Conservation (phyloP, 2,113 vertebrate genomes). For the Dinomys branickii region DNA sequence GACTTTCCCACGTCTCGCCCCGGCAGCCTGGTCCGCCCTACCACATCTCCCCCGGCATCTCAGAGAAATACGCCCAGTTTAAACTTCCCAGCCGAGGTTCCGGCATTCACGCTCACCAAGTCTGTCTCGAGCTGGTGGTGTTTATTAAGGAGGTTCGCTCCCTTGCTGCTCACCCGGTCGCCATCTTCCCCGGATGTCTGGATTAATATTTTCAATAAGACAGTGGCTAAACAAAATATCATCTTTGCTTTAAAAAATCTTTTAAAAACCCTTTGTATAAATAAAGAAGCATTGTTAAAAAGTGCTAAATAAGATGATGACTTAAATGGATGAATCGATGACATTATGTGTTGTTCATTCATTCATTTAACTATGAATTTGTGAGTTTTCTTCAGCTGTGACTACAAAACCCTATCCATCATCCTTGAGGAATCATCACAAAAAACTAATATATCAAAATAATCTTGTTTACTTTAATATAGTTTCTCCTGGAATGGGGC, state of each 20-base stretch:
- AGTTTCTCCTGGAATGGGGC: neutral
- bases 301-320: neutral
- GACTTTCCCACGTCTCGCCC: too few relatives aligned
- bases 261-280: slow-evolving; percentile 1
- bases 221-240: neutral
- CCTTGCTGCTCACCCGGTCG: too few relatives aligned
- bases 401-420: neutral
- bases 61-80: too few relatives aligned
- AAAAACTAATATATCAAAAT: slow-evolving; percentile 37
- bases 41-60: too few relatives aligned
- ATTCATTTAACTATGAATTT: slow-evolving; percentile 3
- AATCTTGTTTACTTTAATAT: neutral
- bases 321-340: neutral
- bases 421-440: neutral
- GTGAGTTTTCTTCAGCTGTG: neutral
- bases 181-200: too few relatives aligned
- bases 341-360: neutral
- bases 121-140: too few relatives aligned
- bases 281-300: neutral
- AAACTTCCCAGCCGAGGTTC: too few relatives aligned
- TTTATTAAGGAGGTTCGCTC: too few relatives aligned
- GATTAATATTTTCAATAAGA: slow-evolving; percentile 20
- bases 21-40: too few relatives aligned
- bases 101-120: too few relatives aligned
- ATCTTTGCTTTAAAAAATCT: slow-evolving; percentile 44